Evolutionary conservation across 2,797 vertebrate species (phyloP), one percentile per base, ranked within the genome.

Genomic region (Perodicticus potto): DNA sequence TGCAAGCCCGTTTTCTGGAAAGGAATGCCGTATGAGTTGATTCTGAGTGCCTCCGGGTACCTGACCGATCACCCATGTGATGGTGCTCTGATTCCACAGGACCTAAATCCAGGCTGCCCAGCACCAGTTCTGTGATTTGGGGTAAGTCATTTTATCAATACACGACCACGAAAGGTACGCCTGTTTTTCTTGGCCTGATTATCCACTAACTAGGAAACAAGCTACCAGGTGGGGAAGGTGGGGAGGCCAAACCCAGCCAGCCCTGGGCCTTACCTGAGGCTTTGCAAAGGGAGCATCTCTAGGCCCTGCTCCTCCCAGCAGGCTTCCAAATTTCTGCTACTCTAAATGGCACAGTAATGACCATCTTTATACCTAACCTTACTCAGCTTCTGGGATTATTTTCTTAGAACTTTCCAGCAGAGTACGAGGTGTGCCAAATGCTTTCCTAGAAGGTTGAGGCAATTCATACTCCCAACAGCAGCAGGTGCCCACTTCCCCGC

Each of bases 361-460:
- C 59, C 49, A 1, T 45, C 55, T 43, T 32, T 16, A 12, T 5
- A 17, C 9, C 29, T 16, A 3, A 10, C 3, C 43, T 20, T 10
- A 40, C 32, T 14, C 27, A 1, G 65, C 43, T 7, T 32, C 65
- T 8, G 9, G 22, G 59, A 40, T 37, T 8, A 57, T 6, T 72
- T 34, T 82, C 86, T 65, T 22, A 29, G 1, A 3, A 7, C 76
- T 89, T 40, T 49, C 32, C 25, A 67, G 91, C 2, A 45, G 16
- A 37, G 32, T 1, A 12, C 0, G 16, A 25, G 40, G 85, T 2
- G 1, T 4, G 40, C 23, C 70, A 9, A 22, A 37, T 0, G 3
- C 32, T 22, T 43, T 72, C 70, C 63, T 53, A 85, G 70, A 80
- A 84, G 27, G 63, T 4, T 25, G 37, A 5, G 20, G 86, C 22